Base-by-base conservation (phyloP, 2,888 invertebrate species). In the Lithophane leautieri region DNA sequence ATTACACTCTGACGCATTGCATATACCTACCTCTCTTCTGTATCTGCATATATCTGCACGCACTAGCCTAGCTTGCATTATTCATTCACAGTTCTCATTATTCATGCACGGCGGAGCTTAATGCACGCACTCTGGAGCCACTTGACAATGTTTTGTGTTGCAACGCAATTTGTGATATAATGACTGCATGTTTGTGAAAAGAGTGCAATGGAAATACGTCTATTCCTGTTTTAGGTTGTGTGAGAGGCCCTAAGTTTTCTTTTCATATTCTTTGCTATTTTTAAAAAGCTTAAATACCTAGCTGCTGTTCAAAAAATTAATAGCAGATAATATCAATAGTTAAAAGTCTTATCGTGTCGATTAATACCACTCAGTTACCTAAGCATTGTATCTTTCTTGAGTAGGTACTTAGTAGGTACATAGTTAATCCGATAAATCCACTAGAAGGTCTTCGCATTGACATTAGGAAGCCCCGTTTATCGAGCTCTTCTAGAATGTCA, bases 1-100 rank as follows among this genome's bases (percentile, higher is more conserved):
- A 81, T 89, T 84, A 86, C 86, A 88, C 62, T 80, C 71, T 73
- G 71, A 65, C 65, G 71, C 63, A 78, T 52, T 69, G 76, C 67
- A 73, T 70, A 44, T 47, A 63, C 52, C 19, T 61, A 40, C 12
- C 19, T 76, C 25, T 70, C 78, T 63, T 34, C 34, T 77, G 16
- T 58, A 54, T 73, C 54, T 77, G 61, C 73, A 73, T 81, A 65
- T 58, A 73, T 71, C 70, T 74, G 73, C 71, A 84, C 73, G 79
- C 79, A 82, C 63, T 71, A 61, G 62, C 50, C 67, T 82, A 62
- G 78, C 85, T 83, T 82, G 71, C 79, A 81, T 83, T 73, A 80
- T 76, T 74, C 73, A 83, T 83, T 81, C 81, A 79, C 75, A 69
- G 70, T 74, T 61, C 67, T 79, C 71, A 73, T 83, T 86, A 76